These are phyloP conservation scores for Fregetta grallaria DNA, from an alignment of 2,113 vertebrate species.

Conservation along the genomic window DNA sequence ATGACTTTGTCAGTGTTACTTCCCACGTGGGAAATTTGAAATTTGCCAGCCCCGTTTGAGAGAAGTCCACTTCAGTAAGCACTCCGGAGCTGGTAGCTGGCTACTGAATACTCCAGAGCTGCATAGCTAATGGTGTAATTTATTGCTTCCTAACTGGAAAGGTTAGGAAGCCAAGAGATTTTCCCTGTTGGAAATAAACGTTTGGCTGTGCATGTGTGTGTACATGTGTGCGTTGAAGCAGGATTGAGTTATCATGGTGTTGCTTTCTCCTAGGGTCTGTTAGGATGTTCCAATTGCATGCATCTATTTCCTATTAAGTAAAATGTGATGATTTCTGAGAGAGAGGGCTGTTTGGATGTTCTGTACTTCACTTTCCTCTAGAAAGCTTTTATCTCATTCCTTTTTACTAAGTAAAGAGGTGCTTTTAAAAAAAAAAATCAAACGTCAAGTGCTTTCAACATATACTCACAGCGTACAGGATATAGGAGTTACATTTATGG, in stretches of 20 bases:
- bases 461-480: not conserved
- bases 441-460: not conserved
- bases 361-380: not conserved
- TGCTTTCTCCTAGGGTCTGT: not conserved
- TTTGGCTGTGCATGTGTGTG: not conserved
- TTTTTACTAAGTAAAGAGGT: not conserved
- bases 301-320: not conserved
- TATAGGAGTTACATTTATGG: not conserved
- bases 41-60: not conserved
- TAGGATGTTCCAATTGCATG: not conserved
- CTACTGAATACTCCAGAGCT: not conserved
- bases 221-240: not conserved
- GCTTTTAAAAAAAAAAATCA: not conserved
- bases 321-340: not conserved
- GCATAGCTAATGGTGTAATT: not conserved
- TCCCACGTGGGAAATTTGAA: not conserved
- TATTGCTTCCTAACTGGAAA: not conserved
- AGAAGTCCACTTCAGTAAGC: not conserved
- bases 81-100: not conserved
- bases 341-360: not conserved
- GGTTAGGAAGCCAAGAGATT: conserved; percentile 14
- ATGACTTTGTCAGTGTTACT: not conserved
- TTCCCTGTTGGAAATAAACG: not conserved
- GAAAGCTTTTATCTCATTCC: not conserved
- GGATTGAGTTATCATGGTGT: not conserved